A percentile compares a stretch with the other conserved stretches of the same genome.
These are phyloP conservation scores for Micrastur ruficollis DNA, from an alignment of 2,797 vertebrate genomes.

Conservation along the genomic window DNA sequence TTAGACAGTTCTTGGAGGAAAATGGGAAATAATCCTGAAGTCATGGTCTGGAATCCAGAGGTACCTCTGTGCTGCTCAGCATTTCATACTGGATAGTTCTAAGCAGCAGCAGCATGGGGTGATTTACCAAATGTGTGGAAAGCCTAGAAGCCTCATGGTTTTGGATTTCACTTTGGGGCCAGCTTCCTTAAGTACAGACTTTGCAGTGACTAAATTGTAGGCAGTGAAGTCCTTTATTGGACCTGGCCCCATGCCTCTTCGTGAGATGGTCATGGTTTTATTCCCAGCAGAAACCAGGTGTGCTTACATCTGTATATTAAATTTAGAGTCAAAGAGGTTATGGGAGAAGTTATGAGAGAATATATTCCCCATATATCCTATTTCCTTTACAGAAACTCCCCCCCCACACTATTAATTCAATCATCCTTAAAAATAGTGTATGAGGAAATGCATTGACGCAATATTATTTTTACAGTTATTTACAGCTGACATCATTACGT, in stretches of 20 bases:
- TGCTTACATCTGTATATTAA: conserved; percentile 69
- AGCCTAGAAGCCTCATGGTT: background rate
- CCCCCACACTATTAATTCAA: background rate
- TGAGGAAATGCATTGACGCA: background rate
- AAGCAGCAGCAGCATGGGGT: background rate
- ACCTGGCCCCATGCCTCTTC: background rate
- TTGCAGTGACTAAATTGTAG: background rate
- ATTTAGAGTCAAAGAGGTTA: conserved; percentile 58
- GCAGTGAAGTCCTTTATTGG: background rate
- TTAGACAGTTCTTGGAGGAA: background rate
- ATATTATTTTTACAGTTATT: background rate
- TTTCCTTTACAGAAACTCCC: conserved; percentile 13
- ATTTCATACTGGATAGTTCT: background rate
- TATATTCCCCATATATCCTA: conserved; percentile 7
- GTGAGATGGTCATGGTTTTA: conserved; percentile 54
- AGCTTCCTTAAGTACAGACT: background rate
- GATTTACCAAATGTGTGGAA: background rate
- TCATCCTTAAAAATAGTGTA: conserved; percentile 40
- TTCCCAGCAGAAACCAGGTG: conserved; percentile 74
- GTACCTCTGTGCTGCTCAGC: background rate
- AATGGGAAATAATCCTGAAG: background rate
- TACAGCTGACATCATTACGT: background rate
- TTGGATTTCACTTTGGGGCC: background rate
- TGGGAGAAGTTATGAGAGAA: conserved; percentile 54
- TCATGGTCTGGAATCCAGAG: background rate